These are phyloP conservation scores for Panorpa germanica DNA, from an alignment of 2,888 invertebrate genomes.

Conservation along the genomic window DNA sequence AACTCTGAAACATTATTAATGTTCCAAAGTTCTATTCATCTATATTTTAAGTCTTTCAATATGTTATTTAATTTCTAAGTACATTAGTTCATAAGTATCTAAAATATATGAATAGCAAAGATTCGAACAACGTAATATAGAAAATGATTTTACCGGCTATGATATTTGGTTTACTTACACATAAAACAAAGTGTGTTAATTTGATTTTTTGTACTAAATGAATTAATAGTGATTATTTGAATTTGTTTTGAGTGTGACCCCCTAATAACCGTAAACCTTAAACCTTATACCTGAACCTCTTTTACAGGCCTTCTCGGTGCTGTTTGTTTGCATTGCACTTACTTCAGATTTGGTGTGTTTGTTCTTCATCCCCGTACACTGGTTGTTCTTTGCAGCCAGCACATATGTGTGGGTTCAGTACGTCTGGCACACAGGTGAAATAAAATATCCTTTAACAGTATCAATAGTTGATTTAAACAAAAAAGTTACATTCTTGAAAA, in stretches of 20 bases:
- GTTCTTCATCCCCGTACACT: constrained; percentile 95
- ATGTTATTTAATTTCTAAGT: too few species aligned
- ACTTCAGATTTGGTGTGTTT: constrained; percentile 98
- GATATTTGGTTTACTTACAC: background rate
- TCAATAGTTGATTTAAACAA: background rate
- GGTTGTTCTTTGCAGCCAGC: constrained; percentile 94
- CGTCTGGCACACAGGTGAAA: constrained; percentile 87
- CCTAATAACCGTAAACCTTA: background rate
- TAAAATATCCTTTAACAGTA: background rate
- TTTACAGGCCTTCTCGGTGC: constrained; percentile 86
- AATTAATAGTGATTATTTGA: constrained; percentile 1
- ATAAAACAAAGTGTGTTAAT: background rate
- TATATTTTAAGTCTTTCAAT: too few species aligned
- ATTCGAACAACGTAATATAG: too few species aligned
- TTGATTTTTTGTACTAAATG: background rate
- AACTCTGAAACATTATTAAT: too few species aligned
- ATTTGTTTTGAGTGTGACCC: background rate
- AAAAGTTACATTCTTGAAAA: too few species aligned
- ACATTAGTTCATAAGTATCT: too few species aligned
- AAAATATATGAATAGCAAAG: too few species aligned
- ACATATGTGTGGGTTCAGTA: constrained; percentile 99
- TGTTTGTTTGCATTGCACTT: constrained; percentile 94
- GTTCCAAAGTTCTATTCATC: too few species aligned
- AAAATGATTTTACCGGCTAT: constrained; percentile 7
- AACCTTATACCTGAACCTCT: constrained; percentile 11